Evolutionary conservation across 2,113 vertebrate species (phyloP).

Genomic region (Orycteropus afer): DNA sequence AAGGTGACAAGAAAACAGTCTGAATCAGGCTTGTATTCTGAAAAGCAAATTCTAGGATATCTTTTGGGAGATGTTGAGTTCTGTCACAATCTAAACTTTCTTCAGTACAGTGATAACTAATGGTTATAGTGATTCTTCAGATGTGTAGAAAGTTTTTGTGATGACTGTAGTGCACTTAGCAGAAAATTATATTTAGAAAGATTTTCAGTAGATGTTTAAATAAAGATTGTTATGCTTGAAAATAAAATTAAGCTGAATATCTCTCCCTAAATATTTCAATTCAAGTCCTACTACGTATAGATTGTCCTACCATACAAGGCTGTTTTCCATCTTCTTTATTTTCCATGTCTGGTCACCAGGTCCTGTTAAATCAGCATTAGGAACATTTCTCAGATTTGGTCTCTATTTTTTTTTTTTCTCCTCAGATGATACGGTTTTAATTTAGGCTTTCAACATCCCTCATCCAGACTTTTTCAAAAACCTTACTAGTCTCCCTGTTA

Average conservation of each 20-base stretch:
- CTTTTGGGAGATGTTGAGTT: neutral
- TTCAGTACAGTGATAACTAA: neutral
- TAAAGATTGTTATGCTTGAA: conserved; percentile 7
- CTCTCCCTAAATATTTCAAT: conserved; percentile 16
- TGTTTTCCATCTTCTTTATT: neutral
- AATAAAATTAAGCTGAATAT: neutral
- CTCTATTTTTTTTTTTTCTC: neutral
- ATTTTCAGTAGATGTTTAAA: conserved; percentile 22
- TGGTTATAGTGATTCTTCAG: conserved; percentile 27
- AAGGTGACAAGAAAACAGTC: neutral
- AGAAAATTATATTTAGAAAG: conserved; percentile 25
- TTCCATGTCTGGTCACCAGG: neutral
- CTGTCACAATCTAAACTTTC: neutral
- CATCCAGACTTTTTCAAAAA: neutral
- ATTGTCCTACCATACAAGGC: too few relatives aligned
- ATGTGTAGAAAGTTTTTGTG: conserved; percentile 2
- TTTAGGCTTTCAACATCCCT: neutral
- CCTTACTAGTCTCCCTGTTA: neutral
- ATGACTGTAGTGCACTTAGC: neutral
- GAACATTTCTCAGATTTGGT: conserved; percentile 18
- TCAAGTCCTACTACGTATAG: neutral
- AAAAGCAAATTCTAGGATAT: conserved; percentile 26
- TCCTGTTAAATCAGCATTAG: conserved; percentile 4
- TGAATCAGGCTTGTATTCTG: conserved; percentile 1
- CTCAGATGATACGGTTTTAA: neutral